Evolutionary conservation across 2,113 vertebrate genomes (phyloP).

Genomic region (Percina caprodes): DNA sequence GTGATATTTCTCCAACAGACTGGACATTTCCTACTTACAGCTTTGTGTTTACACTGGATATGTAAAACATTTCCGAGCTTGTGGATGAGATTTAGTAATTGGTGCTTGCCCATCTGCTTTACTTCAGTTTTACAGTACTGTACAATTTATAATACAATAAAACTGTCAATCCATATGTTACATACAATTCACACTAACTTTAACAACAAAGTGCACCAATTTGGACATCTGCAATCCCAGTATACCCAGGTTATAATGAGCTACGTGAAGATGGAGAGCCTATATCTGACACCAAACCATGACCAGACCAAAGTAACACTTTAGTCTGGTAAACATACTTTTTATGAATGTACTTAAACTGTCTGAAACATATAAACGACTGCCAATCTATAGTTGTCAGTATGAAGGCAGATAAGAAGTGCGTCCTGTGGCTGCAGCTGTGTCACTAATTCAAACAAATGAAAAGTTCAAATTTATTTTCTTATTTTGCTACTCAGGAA

Average conservation of each 20-base stretch:
- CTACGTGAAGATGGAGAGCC: neutral
- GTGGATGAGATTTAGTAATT: neutral
- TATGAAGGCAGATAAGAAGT: no score
- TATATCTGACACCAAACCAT: no score
- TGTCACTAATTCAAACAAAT: no score
- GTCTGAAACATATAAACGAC: no score
- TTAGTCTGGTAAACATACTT: no score
- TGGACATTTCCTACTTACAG: slow-evolving; percentile 7
- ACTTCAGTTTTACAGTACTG: neutral
- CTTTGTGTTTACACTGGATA: slow-evolving; percentile 6
- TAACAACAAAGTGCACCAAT: neutral
- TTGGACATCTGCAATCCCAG: neutral
- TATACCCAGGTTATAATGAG: neutral
- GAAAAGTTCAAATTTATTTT: no score
- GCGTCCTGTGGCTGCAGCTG: no score
- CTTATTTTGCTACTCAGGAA: no score
- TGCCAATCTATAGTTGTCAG: no score
- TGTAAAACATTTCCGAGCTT: slow-evolving; percentile 13
- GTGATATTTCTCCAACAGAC: slow-evolving; percentile 19
- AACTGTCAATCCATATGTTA: neutral
- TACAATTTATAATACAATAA: no score
- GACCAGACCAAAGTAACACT: no score
- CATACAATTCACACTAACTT: neutral
- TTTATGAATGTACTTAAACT: no score
- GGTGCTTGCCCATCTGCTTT: slow-evolving; percentile 7